phyloP scores from a whole-genome alignment of 2,113 vertebrate genomes.

The Meleagris gallopavo region DNA sequence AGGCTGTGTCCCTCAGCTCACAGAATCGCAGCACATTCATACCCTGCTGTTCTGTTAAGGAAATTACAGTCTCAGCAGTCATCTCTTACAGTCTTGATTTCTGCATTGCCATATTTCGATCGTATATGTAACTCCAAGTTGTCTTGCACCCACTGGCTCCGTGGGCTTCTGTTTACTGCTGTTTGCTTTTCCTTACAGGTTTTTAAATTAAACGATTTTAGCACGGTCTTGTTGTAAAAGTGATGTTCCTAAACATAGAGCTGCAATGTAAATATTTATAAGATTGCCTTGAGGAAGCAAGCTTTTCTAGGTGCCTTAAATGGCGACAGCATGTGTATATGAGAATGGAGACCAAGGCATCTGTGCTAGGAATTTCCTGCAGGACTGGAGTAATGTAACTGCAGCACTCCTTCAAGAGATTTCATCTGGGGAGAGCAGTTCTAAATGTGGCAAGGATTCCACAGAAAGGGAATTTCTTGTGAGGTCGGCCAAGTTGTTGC shows the following conservation, averaged over 20 bases:
- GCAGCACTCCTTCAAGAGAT: not conserved
- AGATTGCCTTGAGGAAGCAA: not conserved
- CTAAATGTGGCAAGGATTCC: not conserved
- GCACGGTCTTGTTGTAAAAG: not conserved
- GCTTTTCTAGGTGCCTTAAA: not conserved
- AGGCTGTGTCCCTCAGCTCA: not conserved
- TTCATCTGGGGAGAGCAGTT: not conserved
- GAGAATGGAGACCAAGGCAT: not conserved
- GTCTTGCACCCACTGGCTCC: not conserved
- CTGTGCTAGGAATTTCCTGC: not conserved
- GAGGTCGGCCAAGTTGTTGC: not conserved
- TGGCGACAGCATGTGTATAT: not conserved
- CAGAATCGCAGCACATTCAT: not conserved
- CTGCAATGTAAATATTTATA: not conserved
- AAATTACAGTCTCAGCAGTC: not conserved
- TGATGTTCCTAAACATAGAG: not conserved
- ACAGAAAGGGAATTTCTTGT: not conserved
- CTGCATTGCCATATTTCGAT: not conserved
- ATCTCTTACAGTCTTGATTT: not conserved
- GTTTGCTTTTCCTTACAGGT: constrained; percentile 1
- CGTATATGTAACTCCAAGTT: not conserved
- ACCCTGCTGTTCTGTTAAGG: not conserved
- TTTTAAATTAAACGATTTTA: not conserved
- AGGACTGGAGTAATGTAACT: fast-evolving
- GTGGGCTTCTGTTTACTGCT: not conserved